Conservation (phyloP, 1,140 invertebrate genomes). For the Bombus cullumanus region DNA sequence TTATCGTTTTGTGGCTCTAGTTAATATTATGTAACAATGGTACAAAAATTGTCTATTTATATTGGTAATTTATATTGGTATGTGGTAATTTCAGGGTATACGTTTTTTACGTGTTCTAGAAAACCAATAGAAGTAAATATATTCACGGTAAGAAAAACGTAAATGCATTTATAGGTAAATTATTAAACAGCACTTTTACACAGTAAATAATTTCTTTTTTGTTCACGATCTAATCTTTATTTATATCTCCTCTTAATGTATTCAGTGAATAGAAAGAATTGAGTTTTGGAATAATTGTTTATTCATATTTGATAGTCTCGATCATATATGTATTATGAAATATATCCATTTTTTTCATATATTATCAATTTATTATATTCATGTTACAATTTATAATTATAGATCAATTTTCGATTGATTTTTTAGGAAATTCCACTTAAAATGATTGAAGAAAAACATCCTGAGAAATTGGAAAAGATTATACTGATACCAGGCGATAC, state of each 20-base stretch:
- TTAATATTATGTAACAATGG: background rate
- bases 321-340: background rate
- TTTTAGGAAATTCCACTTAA: constrained; percentile 83
- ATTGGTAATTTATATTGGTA: background rate
- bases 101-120: background rate
- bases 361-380: too few species aligned
- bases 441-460: constrained; percentile 75
- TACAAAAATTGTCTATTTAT: background rate
- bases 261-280: background rate
- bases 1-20: background rate
- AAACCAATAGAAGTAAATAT: background rate
- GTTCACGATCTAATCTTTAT: background rate
- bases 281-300: background rate
- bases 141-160: background rate
- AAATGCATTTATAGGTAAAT: background rate
- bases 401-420: background rate
- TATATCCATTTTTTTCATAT: too few species aligned
- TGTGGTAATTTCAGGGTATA: constrained; percentile 1
- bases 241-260: too few species aligned
- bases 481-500: constrained; percentile 80
- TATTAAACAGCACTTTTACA: background rate
- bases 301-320: background rate
- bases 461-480: constrained; percentile 80
- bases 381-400: background rate
- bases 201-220: background rate